phyloP scores from a whole-genome alignment of 2,797 vertebrate genomes.

The Acanthopagrus latus region DNA sequence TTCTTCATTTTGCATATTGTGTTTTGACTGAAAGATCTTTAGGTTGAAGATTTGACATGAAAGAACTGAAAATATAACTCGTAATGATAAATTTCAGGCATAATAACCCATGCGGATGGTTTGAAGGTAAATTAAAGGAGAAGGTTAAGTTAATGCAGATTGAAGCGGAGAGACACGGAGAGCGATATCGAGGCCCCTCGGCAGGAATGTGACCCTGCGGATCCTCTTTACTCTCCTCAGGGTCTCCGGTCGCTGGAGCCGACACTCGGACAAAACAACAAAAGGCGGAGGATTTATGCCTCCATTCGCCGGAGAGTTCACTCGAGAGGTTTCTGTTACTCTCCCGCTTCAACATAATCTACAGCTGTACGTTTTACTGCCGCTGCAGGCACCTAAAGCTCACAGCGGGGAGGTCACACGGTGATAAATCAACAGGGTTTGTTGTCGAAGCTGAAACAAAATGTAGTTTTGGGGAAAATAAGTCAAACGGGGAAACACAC shows the following conservation, averaged over 20 bases:
- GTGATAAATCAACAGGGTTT: background rate
- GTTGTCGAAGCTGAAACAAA: background rate
- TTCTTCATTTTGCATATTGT: background rate
- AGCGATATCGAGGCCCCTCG: constrained; percentile 7
- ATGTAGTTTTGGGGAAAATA: background rate
- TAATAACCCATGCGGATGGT: background rate
- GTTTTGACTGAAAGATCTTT: background rate
- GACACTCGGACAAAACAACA: constrained; percentile 49
- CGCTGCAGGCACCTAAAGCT: constrained; percentile 11
- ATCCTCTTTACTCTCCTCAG: constrained; percentile 26
- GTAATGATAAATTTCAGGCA: background rate
- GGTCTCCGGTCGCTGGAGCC: constrained; percentile 36
- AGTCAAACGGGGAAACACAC: background rate
- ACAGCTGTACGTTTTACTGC: constrained; percentile 23
- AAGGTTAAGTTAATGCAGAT: background rate
- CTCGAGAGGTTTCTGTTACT: constrained; percentile 33
- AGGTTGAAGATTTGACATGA: background rate
- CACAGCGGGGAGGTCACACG: constrained; percentile 13
- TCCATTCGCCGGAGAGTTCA: constrained; percentile 38
- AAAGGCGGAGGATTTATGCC: constrained; percentile 61
- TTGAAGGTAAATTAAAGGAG: background rate
- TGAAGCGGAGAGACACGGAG: constrained; percentile 1
- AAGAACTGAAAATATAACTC: background rate
- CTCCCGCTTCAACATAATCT: constrained; percentile 40
- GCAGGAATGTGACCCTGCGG: constrained; percentile 37